phyloP scores from a whole-genome alignment of 2,888 invertebrate genomes.

The Saturnia pavonia region DNA sequence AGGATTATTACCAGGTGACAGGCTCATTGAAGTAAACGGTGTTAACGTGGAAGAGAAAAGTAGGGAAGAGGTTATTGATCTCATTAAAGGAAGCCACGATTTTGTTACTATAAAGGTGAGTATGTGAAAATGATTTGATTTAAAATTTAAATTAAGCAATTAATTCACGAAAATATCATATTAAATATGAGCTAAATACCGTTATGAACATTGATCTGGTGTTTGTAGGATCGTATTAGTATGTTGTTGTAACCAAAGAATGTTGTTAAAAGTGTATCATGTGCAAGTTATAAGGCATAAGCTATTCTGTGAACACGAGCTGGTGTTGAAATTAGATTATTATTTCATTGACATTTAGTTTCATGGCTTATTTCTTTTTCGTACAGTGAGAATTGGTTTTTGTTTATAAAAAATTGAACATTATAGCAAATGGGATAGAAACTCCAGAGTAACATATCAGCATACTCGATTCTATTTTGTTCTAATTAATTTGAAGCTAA shows the following conservation, averaged over 20 bases:
- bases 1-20: constrained; percentile 96
- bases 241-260: not conserved
- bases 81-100: constrained; percentile 93
- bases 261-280: constrained; percentile 8
- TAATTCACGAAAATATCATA: not conserved
- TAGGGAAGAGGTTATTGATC: constrained; percentile 95
- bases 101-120: constrained; percentile 91
- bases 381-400: not conserved
- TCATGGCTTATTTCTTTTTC: not conserved
- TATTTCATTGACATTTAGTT: not conserved
- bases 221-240: constrained; percentile 8
- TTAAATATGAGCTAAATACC: constrained; percentile 11
- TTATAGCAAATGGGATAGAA: not conserved
- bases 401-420: not conserved
- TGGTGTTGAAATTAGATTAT: not conserved
- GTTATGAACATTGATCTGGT: constrained; percentile 17
- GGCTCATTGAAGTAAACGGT: constrained; percentile 95
- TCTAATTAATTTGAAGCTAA: no score
- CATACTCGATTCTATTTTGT: no score
- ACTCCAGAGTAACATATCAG: not conserved
- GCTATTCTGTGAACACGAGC: not conserved
- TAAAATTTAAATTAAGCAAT: constrained; percentile 1
- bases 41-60: constrained; percentile 91
- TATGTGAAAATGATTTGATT: constrained; percentile 16
- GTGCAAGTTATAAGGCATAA: not conserved